Conservation (phyloP, 1,140 invertebrate species). For the Penaeus indicus region DNA sequence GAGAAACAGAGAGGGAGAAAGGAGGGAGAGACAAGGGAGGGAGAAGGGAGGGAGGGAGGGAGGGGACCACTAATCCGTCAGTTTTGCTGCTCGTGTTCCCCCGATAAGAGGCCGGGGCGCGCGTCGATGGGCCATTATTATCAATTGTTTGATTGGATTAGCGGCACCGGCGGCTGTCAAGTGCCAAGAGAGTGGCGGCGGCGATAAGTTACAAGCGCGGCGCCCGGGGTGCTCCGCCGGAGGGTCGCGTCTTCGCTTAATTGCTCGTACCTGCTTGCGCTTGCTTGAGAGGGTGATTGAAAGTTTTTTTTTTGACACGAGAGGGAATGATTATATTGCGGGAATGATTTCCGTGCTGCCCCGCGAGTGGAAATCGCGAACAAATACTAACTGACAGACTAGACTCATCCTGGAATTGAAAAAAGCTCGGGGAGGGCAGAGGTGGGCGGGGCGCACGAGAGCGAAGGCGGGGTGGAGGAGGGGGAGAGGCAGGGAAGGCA, state of each 20-base stretch:
- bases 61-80: conserved; percentile 51
- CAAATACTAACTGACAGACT: too few species aligned
- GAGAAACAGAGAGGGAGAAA: background rate
- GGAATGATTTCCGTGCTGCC: too few species aligned
- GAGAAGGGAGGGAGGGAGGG: background rate
- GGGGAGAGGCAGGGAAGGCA: too few species aligned
- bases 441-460: background rate
- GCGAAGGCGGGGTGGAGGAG: background rate
- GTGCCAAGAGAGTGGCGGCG: conserved; percentile 36
- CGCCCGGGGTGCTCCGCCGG: background rate
- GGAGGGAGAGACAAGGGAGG: conserved; percentile 22
- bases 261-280: too few species aligned
- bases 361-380: too few species aligned
- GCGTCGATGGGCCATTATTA: conserved; percentile 52
- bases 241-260: background rate
- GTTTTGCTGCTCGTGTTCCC: conserved; percentile 54
- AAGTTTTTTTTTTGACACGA: too few species aligned
- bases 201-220: conserved; percentile 21
- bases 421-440: background rate
- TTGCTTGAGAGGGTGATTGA: too few species aligned
- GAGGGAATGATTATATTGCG: too few species aligned
- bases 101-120: conserved; percentile 46
- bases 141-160: conserved; percentile 62
- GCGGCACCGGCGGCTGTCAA: conserved; percentile 49
- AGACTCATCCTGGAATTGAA: too few species aligned